Percentiles rank a stretch among this genome's conserved stretches.
Evolutionary conservation across 2,888 invertebrate genomes (phyloP).

Genomic region (Plagodis pulveraria): DNA sequence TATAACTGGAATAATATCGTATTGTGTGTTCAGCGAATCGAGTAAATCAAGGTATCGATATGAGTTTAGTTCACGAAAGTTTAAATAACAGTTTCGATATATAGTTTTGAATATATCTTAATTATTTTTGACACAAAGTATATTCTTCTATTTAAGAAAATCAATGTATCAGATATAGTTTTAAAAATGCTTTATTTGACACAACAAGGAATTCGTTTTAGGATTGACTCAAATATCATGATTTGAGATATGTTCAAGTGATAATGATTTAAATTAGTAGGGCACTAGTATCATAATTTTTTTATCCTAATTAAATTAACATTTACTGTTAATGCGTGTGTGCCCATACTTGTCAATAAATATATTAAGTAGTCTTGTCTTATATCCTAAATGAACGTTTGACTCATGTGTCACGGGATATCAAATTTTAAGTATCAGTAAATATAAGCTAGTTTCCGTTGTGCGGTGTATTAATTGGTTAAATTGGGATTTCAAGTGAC

Average conservation of each 20-base stretch:
- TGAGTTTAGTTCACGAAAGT: no score
- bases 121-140: no score
- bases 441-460: slow-evolving; percentile 26
- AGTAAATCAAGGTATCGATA: no score
- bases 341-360: slow-evolving; percentile 17
- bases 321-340: neutral
- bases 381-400: slow-evolving; percentile 18
- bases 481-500: slow-evolving; percentile 23
- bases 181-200: neutral
- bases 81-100: no score
- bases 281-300: slow-evolving; percentile 23
- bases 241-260: slow-evolving; percentile 43
- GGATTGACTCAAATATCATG: slow-evolving; percentile 40
- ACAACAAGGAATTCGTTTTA: neutral
- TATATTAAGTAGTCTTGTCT: slow-evolving; percentile 15
- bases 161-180: neutral
- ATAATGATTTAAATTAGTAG: slow-evolving; percentile 26
- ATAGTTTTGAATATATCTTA: no score
- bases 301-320: slow-evolving; percentile 13
- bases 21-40: neutral
- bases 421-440: slow-evolving; percentile 23
- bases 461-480: slow-evolving; percentile 33
- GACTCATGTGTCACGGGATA: slow-evolving; percentile 28
- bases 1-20: neutral
- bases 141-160: neutral